Percentiles rank a stretch among this genome's conserved stretches.
Evolutionary conservation across 2,113 vertebrate genomes (phyloP).

Genomic region (Halichoerus grypus): DNA sequence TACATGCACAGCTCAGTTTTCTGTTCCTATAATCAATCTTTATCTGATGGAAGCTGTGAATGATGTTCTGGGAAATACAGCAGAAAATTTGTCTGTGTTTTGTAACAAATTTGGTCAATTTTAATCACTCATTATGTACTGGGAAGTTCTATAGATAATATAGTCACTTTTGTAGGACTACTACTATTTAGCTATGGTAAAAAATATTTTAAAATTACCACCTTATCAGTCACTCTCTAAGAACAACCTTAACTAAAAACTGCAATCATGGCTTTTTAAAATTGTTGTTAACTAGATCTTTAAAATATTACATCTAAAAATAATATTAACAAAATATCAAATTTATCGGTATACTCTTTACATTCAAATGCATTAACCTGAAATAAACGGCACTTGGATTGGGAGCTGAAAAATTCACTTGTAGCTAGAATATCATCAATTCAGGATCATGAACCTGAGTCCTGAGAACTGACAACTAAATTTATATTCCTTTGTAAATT

Average conservation of each 20-base stretch:
- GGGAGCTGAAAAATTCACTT: background rate
- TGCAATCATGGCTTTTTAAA: background rate
- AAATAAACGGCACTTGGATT: background rate
- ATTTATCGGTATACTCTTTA: background rate
- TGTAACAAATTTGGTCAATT: background rate
- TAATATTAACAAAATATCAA: background rate
- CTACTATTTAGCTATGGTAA: background rate
- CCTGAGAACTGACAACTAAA: background rate
- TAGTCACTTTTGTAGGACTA: background rate
- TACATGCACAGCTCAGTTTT: background rate
- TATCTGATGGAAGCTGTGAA: background rate
- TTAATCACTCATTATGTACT: background rate
- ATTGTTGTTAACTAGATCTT: background rate
- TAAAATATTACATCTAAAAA: background rate
- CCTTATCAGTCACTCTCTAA: background rate
- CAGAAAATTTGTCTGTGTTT: constrained; percentile 4
- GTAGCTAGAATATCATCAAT: background rate
- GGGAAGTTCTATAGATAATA: background rate
- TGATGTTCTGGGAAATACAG: background rate
- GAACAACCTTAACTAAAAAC: constrained; percentile 1
- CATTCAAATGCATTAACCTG: background rate
- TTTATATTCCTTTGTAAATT: background rate
- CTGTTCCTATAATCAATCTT: background rate
- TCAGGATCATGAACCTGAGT: background rate
- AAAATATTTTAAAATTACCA: background rate